These are phyloP conservation scores for Pegoplata infirma DNA, from an alignment of 2,888 invertebrate genomes.

Conservation along the genomic window DNA sequence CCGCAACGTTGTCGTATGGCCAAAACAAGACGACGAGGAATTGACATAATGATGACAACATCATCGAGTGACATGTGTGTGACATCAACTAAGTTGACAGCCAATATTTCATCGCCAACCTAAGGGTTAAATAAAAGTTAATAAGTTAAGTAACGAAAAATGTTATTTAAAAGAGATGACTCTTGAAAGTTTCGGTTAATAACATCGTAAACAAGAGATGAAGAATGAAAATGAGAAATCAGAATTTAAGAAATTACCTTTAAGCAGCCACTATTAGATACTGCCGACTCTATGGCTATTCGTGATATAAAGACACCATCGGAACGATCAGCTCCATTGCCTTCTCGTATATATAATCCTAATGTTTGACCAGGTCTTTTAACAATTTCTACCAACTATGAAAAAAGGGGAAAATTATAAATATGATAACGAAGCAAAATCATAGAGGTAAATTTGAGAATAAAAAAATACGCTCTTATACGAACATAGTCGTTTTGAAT, in stretches of 20 bases:
- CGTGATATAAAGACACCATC: conserved; percentile 98
- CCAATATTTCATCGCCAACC: conserved; percentile 98
- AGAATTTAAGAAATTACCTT: conserved; percentile 81
- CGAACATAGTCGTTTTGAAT: too few species aligned
- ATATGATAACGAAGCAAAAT: too few species aligned
- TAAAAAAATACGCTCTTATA: too few species aligned
- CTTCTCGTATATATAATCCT: conserved; percentile 98
- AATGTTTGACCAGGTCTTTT: conserved; percentile 99
- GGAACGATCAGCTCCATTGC: conserved; percentile 96
- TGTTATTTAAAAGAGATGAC: too few species aligned
- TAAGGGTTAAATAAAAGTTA: conserved; percentile 72
- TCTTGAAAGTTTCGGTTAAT: too few species aligned
- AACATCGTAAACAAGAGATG: too few species aligned
- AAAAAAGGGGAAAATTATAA: not conserved
- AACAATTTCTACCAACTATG: conserved; percentile 97
- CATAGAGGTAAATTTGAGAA: too few species aligned
- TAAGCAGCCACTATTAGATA: conserved; percentile 97
- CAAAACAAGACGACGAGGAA: conserved; percentile 95
- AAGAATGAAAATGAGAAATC: too few species aligned
- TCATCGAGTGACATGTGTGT: conserved; percentile 98
- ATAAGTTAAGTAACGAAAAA: not conserved
- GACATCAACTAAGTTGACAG: conserved; percentile 98
- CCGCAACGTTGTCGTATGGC: conserved; percentile 93
- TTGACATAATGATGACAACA: conserved; percentile 99
- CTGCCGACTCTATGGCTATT: conserved; percentile 96